Base-by-base conservation (phyloP, 1,140 invertebrate species). In the Ceratoteleas bidentatus region DNA sequence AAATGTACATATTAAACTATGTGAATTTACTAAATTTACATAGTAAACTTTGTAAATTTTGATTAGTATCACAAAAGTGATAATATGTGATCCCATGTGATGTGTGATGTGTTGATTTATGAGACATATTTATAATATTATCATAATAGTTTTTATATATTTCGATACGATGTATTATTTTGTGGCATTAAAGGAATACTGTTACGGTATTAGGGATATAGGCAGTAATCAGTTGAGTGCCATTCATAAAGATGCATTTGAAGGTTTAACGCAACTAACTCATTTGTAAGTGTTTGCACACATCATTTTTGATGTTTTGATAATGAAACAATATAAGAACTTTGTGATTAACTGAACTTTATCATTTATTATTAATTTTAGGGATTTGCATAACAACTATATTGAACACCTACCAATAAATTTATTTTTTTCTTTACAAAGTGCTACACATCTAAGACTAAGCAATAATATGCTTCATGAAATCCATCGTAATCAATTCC, bases 371-470 rank as follows among this genome's bases (percentile, higher is more conserved):
- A 69, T 68, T 45, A 6, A 10, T 90, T 89, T 11, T 87, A 94
- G 93, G 70, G 96, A 97, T 87, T 89, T 97, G 72, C 96, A 95
- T 64, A 94, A 96, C 85, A 97, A 97, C 87, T 89, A 93, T 53
- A 92, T 97, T 4, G 95, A 97, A 85, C 95, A 95, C 87, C 88
- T 97, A 16, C 95, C 96, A 0, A 90, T 94, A 6, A 93, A 93
- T 72, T 91, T 97, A 68, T 96, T 97, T 66, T 93, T 95, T 77
- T 93, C 95, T 40, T 88, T 97, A 62, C 93, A 94, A 53, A 95
- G 94, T 84, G 90, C 96, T 5, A 92, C 93, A 34, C 95, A 95
- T 86, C 84, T 96, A 93, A 93, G 95, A 70, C 87, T 96, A n/a
- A 95, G 96, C 86, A 94, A 94, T 84, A 96, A 96, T 87, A 90